Evolutionary conservation across 2,113 vertebrate species (phyloP), one percentile per base, ranked within the genome.

Genomic region (Gallinago paraguaiae): DNA sequence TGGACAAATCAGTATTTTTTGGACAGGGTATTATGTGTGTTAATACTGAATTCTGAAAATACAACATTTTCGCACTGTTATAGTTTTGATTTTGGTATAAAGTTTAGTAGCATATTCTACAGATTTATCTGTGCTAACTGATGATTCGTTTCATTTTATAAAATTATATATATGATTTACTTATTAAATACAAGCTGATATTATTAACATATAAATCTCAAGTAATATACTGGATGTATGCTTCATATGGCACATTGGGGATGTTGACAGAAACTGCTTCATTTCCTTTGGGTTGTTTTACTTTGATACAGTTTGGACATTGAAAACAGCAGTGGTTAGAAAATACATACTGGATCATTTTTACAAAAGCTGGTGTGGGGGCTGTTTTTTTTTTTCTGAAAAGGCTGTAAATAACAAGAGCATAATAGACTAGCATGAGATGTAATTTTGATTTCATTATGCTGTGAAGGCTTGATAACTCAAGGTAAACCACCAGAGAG

Each of bases 141-240:
- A 86, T 91, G 39, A 65, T 82, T 50, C 56, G 71, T 95, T 95
- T 90, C 78, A 82, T 94, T 93, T 92, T 92, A 35, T 65, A 85
- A 92, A 96, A 86, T 69, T 71, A 89, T 95, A 94, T 96, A 57
- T 95, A 69, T 94, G 92, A 90, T 95, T 96, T 96, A 97, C 45
- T 94, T 94, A 96, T 93, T 94, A 95, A 96, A 96, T 92, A 91
- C 86, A 96, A 84, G 41, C 69, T 1, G 25, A 91, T 92, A 54
- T 96, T 96, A 97, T 97, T 97, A 96, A 96, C 83, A 87, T 92
- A 96, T 97, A 97, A 96, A 97, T 96, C 96, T 97, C 81, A 85
- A 93, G 77, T 89, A 68, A 69, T 87, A 80, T 79, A 43, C 83
- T 79, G 88, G 83, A 74, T 92, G 28, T 94, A 54, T 82, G 82